Percentiles rank a stretch among this genome's conserved stretches.
Evolutionary conservation across 2,113 vertebrate species (phyloP).

Genomic region (Clupea harengus): DNA sequence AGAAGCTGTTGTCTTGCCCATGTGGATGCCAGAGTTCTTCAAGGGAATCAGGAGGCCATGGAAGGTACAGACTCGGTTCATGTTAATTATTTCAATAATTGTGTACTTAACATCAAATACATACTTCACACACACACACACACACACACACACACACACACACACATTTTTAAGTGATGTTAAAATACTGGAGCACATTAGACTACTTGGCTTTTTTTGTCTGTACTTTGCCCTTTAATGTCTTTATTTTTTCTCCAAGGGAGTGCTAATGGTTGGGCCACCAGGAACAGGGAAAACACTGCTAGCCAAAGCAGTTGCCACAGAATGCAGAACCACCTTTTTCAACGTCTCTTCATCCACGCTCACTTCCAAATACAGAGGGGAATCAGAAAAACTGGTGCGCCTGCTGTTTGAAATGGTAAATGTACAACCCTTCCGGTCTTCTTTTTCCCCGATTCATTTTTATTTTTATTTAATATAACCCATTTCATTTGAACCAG

Average conservation of each 20-base stretch:
- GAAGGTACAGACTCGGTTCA: slow-evolving; percentile 77
- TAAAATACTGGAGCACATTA: too few relatives aligned
- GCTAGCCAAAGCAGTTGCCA: slow-evolving; percentile 95
- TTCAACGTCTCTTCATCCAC: slow-evolving; percentile 97
- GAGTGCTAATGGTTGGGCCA: slow-evolving; percentile 96
- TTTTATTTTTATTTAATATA: too few relatives aligned
- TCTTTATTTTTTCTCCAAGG: slow-evolving; percentile 64
- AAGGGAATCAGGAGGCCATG: slow-evolving; percentile 96
- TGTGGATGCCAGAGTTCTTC: slow-evolving; percentile 99
- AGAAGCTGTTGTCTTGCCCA: slow-evolving; percentile 94
- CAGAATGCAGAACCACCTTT: slow-evolving; percentile 97
- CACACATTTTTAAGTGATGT: too few relatives aligned
- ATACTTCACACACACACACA: too few relatives aligned
- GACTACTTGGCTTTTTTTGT: not conserved
- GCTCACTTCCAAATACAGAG: slow-evolving; percentile 96
- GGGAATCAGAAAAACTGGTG: slow-evolving; percentile 97
- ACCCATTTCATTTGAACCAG: not conserved
- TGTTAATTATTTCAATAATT: not conserved
- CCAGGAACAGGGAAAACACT: slow-evolving; percentile 97
- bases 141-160: too few relatives aligned
- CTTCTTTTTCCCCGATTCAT: not conserved
- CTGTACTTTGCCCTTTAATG: not conserved
- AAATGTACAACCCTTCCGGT: slow-evolving; percentile 31
- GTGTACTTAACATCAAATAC: not conserved
- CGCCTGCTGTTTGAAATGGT: slow-evolving; percentile 98